These are phyloP conservation scores for Caenorhabditis sinica DNA, from an alignment of 2,888 invertebrate species.

Conservation along the genomic window DNA sequence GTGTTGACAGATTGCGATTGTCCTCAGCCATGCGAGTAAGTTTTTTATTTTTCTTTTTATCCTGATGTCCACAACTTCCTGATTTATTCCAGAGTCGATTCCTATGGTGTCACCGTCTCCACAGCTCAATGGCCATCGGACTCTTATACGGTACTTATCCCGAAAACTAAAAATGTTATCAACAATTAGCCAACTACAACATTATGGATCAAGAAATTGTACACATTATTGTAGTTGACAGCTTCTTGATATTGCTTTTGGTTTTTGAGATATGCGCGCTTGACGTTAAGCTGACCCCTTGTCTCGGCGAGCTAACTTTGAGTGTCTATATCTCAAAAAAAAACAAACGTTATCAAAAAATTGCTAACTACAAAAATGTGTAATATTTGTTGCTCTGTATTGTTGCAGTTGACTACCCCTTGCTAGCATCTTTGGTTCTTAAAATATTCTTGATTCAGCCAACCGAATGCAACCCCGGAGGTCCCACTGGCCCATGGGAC, in stretches of 20 bases:
- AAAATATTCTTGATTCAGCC: slow-evolving; percentile 68
- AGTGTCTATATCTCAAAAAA: too few relatives aligned
- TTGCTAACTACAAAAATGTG: too few relatives aligned
- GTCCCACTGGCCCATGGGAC: slow-evolving; percentile 62
- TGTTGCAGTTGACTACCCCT: neutral
- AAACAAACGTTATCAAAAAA: neutral
- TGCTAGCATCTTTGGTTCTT: too few relatives aligned
- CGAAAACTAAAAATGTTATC: too few relatives aligned
- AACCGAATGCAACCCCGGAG: slow-evolving; percentile 74
- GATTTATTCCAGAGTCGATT: slow-evolving; percentile 73
- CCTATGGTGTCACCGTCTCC: slow-evolving; percentile 81
- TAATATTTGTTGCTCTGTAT: neutral
- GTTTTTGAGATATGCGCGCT: too few relatives aligned
- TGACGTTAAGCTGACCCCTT: too few relatives aligned
- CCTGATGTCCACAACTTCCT: neutral
- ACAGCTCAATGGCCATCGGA: slow-evolving; percentile 82
- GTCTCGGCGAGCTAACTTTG: too few relatives aligned
- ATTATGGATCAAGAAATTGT: too few relatives aligned
- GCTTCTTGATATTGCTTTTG: neutral
- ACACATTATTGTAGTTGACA: too few relatives aligned
- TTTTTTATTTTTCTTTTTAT: neutral
- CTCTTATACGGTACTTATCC: slow-evolving; percentile 75
- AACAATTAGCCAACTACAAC: too few relatives aligned
- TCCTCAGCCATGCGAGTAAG: slow-evolving; percentile 81
- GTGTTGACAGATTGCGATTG: slow-evolving; percentile 79